These are phyloP conservation scores for Urocitellus parryii DNA, from an alignment of 2,113 vertebrate genomes.

Conservation along the genomic window DNA sequence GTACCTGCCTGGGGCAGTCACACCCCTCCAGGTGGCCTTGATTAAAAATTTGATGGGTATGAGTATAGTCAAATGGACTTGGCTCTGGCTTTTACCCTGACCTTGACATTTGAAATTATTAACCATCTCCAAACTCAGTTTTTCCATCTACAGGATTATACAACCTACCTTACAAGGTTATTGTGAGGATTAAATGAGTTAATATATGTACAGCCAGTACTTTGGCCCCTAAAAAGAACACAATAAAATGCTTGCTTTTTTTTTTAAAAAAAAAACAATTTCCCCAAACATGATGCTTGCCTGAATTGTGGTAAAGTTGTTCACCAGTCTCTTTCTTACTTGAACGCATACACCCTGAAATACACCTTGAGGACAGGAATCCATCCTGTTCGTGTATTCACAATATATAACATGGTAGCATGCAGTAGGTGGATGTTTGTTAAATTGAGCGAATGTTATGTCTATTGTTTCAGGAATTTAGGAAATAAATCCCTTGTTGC, in stretches of 20 bases:
- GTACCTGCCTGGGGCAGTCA: not conserved
- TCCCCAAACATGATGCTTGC: not conserved
- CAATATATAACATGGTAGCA: not conserved
- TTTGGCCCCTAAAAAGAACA: not conserved
- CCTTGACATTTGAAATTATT: not conserved
- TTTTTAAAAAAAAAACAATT: not conserved
- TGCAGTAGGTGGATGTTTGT: not conserved
- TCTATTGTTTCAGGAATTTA: not conserved
- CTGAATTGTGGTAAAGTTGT: not conserved
- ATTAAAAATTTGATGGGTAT: not conserved
- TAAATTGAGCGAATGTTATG: not conserved
- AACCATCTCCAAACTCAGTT: not conserved
- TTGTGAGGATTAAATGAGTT: not conserved
- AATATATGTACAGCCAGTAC: not conserved
- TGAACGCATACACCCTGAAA: not conserved
- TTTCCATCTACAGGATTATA: not conserved
- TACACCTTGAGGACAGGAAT: not conserved
- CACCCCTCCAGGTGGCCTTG: not conserved
- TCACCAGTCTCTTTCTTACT: not conserved
- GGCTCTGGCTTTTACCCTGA: not conserved
- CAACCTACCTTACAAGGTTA: not conserved
- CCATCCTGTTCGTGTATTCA: not conserved
- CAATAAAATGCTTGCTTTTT: conserved; percentile 2
- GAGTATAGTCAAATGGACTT: not conserved
- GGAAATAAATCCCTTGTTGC: not conserved